phyloP scores from a whole-genome alignment of 2,797 vertebrate species.

The Enteromius thamalakanensis region DNA sequence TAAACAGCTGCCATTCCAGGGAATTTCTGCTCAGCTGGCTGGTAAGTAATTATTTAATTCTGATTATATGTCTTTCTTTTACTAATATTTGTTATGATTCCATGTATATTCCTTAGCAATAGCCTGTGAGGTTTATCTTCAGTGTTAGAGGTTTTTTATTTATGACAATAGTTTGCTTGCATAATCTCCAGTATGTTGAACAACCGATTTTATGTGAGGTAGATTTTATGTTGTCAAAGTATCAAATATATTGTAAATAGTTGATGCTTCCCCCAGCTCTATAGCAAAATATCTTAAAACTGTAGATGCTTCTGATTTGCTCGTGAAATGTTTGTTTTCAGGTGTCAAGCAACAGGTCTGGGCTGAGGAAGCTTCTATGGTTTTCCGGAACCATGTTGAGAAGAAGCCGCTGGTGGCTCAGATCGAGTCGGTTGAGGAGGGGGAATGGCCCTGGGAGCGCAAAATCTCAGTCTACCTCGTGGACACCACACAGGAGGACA shows the following conservation, averaged over 20 bases:
- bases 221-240: background rate
- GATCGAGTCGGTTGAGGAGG: conserved; percentile 81
- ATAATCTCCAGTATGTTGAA: background rate
- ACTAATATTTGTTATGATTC: no score
- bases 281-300: background rate
- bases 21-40: conserved; percentile 87
- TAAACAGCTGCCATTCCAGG: conserved; percentile 91
- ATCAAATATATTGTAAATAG: background rate
- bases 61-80: background rate
- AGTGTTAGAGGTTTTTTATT: no score
- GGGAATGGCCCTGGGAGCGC: conserved; percentile 77
- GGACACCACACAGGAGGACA: conserved; percentile 85
- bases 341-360: conserved; percentile 82
- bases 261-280: background rate
- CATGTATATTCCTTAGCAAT: no score
- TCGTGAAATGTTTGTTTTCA: conserved; percentile 52
- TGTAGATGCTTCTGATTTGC: background rate
- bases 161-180: background rate
- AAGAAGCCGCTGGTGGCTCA: conserved; percentile 88
- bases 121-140: no score
- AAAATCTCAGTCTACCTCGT: conserved; percentile 87
- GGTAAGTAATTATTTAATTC: conserved; percentile 70
- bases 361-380: conserved; percentile 90
- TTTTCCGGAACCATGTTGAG: conserved; percentile 94
- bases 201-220: background rate